phyloP scores from a whole-genome alignment of 2,113 vertebrate species.

The Sebastes schlegelii region DNA sequence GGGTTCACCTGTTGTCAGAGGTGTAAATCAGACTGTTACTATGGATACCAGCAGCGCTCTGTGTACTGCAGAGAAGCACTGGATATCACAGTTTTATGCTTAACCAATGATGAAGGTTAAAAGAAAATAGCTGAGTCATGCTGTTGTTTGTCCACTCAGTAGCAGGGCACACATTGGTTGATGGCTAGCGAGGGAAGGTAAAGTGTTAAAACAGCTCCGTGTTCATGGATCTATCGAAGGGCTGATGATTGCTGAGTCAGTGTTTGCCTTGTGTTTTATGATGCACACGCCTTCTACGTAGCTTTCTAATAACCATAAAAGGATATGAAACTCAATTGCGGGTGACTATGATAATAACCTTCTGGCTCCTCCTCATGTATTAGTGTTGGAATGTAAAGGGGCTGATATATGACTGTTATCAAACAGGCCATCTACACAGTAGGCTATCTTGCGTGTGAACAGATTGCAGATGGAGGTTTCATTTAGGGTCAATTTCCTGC shows the following conservation, averaged over 20 bases:
- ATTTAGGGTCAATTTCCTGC: neutral
- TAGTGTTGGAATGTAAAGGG: neutral
- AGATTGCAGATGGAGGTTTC: neutral
- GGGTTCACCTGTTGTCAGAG: conserved; percentile 20
- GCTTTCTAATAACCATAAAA: neutral
- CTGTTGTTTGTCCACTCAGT: neutral
- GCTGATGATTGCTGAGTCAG: neutral
- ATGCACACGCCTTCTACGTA: neutral
- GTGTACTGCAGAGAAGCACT: conserved; percentile 8
- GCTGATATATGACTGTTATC: conserved; percentile 11
- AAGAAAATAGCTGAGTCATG: neutral
- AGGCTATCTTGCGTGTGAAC: neutral
- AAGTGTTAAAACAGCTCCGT: neutral
- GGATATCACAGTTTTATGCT: neutral
- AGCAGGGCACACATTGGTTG: neutral
- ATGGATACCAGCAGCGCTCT: conserved; percentile 26
- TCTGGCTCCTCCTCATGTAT: neutral
- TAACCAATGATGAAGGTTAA: conserved; percentile 18
- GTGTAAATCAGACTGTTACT: conserved; percentile 30
- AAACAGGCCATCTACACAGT: neutral
- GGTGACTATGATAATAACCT: neutral
- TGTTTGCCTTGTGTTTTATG: conserved; percentile 4
- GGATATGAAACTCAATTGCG: neutral
- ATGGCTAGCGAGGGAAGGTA: neutral
- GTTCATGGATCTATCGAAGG: neutral